Conservation (phyloP, 92 coral and sea anemone genomes). For the Palythoa grandis region DNA sequence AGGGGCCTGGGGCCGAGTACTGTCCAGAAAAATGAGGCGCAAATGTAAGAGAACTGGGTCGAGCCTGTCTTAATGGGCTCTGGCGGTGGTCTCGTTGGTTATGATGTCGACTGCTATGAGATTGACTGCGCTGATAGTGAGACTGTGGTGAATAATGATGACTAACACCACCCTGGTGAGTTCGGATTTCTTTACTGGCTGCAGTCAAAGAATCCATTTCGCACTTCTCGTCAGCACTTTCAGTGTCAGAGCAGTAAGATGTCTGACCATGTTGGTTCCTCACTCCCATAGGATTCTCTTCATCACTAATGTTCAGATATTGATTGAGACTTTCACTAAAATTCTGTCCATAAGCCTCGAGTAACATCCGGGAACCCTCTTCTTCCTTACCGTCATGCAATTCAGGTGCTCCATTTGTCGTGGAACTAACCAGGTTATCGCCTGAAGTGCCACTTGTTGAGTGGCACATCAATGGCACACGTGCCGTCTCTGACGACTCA, state of each 20-base stretch:
- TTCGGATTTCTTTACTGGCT: neutral
- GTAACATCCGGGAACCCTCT: slow-evolving; percentile 19
- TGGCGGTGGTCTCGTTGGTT: slow-evolving; percentile 49
- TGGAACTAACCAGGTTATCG: slow-evolving; percentile 78
- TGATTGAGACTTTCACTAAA: slow-evolving; percentile 39
- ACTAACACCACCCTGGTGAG: neutral
- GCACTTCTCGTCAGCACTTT: slow-evolving; percentile 88
- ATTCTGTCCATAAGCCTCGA: slow-evolving; percentile 25
- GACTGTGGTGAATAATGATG: slow-evolving; percentile 34
- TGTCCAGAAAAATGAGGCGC: slow-evolving; percentile 69
- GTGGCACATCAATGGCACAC: slow-evolving; percentile 50
- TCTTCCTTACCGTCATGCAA: slow-evolving; percentile 44
- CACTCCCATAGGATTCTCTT: slow-evolving; percentile 29
- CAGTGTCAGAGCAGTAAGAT: slow-evolving; percentile 81
- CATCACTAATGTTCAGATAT: slow-evolving; percentile 45
- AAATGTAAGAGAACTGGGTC: slow-evolving; percentile 80
- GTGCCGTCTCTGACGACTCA: slow-evolving; percentile 42
- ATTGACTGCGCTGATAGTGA: slow-evolving; percentile 30
- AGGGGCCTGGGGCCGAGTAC: slow-evolving; percentile 56
- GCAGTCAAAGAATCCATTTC: slow-evolving; percentile 52
- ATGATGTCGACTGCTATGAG: slow-evolving; percentile 43
- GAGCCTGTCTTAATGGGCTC: slow-evolving; percentile 64
- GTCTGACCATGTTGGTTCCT: slow-evolving; percentile 33
- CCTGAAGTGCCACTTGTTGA: slow-evolving; percentile 53
- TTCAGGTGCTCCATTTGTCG: slow-evolving; percentile 62